A percentile compares a stretch with the other conserved stretches of the same genome.
phyloP scores from a whole-genome alignment of 2,888 invertebrate genomes.

The Allophyes oxyacanthae region DNA sequence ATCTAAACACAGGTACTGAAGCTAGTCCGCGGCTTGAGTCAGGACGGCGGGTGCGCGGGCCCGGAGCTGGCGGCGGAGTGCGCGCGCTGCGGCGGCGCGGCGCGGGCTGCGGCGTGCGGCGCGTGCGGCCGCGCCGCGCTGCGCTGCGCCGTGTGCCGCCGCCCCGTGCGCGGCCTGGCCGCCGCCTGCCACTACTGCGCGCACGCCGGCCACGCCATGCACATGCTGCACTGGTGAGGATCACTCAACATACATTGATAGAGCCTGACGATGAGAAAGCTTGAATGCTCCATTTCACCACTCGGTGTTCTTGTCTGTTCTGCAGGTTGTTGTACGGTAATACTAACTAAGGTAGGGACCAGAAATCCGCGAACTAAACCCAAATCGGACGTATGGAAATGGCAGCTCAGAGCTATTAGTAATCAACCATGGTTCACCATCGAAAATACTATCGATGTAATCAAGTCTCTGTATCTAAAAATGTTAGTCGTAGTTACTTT shows the following conservation, averaged over 20 bases:
- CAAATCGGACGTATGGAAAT: no score
- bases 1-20: constrained; percentile 91
- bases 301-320: no score
- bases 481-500: no score
- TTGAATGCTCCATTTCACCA: no score
- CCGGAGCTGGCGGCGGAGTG: constrained; percentile 93
- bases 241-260: background rate
- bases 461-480: no score
- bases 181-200: constrained; percentile 97
- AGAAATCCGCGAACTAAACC: no score
- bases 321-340: no score
- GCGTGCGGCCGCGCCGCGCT: constrained; percentile 92
- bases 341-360: no score
- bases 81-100: constrained; percentile 90
- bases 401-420: no score
- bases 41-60: constrained; percentile 85
- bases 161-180: constrained; percentile 95
- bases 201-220: constrained; percentile 97
- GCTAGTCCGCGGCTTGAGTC: constrained; percentile 78
- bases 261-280: no score
- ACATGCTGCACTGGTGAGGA: constrained; percentile 93
- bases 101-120: constrained; percentile 94
- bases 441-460: no score
- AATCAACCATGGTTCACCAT: no score
- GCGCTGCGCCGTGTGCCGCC: constrained; percentile 95